Evolutionary conservation across 2,888 invertebrate species (phyloP).

Genomic region (Spatulosminthurus flaviceps): DNA sequence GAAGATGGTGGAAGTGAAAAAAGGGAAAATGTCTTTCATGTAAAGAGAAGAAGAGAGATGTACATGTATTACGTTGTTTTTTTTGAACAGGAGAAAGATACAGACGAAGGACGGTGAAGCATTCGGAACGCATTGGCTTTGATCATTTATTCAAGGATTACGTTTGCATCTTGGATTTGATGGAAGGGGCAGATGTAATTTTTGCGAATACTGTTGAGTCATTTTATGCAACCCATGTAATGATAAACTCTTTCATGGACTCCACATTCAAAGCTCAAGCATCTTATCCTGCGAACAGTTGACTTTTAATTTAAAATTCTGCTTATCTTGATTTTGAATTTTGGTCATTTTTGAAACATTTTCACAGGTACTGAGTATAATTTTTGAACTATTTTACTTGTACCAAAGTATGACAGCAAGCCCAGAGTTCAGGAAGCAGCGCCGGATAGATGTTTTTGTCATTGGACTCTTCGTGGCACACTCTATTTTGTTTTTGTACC

Average conservation of each 20-base stretch:
- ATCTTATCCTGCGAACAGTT: too few relatives aligned
- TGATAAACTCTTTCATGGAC: neutral
- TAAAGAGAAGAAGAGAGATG: too few relatives aligned
- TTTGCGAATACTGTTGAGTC: conserved; percentile 22
- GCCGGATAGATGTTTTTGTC: neutral
- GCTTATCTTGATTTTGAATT: neutral
- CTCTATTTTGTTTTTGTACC: conserved; percentile 1
- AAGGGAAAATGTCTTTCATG: too few relatives aligned
- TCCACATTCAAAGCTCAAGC: neutral
- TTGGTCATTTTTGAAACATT: neutral
- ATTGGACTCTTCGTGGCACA: conserved; percentile 14
- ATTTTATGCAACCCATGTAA: conserved; percentile 25
- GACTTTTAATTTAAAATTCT: neutral
- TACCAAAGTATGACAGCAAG: conserved; percentile 16
- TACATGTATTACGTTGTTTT: neutral
- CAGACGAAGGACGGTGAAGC: neutral
- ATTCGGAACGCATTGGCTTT: conserved; percentile 22
- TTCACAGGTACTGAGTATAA: conserved; percentile 28
- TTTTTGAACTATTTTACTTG: conserved; percentile 32
- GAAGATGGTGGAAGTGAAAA: too few relatives aligned
- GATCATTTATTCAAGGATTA: conserved; percentile 35
- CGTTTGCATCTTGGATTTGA: conserved; percentile 22
- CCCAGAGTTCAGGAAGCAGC: neutral
- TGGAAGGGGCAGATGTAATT: conserved; percentile 30
- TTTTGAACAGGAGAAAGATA: neutral